Conservation (phyloP, 92 coral and sea anemone species). For the Actinernus sp. region DNA sequence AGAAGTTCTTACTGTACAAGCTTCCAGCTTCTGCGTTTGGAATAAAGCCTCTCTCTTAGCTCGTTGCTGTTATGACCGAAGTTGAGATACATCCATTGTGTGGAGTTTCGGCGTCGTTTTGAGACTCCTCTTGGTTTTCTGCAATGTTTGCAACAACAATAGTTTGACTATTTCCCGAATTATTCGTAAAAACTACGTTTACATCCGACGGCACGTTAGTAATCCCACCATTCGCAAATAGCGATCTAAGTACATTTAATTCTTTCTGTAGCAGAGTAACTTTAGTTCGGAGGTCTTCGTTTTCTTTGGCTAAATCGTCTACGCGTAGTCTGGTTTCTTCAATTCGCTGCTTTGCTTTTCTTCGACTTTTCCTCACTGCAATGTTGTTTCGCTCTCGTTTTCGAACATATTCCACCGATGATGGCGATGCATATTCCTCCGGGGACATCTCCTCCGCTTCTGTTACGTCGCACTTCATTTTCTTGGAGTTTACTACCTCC, state of each 20-base stretch:
- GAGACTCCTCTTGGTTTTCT: background rate
- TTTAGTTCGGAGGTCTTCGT: conserved; percentile 88
- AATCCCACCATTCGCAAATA: conserved; percentile 94
- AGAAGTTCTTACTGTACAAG: no score
- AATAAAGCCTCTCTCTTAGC: background rate
- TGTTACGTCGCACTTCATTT: no score
- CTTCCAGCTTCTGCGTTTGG: background rate
- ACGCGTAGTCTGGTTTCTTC: conserved; percentile 93
- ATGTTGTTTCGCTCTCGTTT: conserved; percentile 94
- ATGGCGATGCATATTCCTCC: no score
- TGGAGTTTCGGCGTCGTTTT: background rate
- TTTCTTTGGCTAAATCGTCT: conserved; percentile 77
- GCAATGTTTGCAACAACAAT: conserved; percentile 14
- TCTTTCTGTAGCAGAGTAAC: conserved; percentile 95
- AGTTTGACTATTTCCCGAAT: conserved; percentile 9
- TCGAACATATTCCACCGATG: conserved; percentile 78
- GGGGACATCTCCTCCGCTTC: no score
- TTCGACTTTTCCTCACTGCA: conserved; percentile 98
- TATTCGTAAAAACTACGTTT: conserved; percentile 72
- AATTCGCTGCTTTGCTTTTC: conserved; percentile 92
- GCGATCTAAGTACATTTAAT: conserved; percentile 93
- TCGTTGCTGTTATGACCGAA: background rate
- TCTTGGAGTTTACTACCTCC: no score
- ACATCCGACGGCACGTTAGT: conserved; percentile 69
- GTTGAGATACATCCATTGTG: background rate